A percentile compares a stretch with the other conserved stretches of the same genome.
Evolutionary conservation across 2,888 invertebrate species (phyloP).

Genomic region (Coenonympha glycerion): DNA sequence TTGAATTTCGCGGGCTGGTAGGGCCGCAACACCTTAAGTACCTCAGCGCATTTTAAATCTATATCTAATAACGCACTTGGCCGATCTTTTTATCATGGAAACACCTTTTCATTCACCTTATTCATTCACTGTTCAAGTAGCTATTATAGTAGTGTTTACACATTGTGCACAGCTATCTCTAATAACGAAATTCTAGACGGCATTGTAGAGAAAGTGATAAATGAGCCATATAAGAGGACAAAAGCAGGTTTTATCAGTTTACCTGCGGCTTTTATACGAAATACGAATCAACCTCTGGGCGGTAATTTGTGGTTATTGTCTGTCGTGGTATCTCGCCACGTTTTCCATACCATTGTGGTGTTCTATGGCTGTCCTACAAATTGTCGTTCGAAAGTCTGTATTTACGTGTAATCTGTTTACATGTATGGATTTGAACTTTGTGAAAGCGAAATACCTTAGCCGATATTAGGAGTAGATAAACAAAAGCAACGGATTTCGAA

Average conservation of each 20-base stretch:
- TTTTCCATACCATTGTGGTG: constrained; percentile 42
- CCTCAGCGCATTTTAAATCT: no score
- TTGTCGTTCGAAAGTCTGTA: constrained; percentile 27
- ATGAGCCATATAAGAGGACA: constrained; percentile 41
- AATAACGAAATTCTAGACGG: constrained; percentile 11
- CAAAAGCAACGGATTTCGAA: constrained; percentile 11
- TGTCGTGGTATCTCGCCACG: constrained; percentile 44
- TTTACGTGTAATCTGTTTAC: constrained; percentile 19
- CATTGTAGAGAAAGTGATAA: constrained; percentile 44
- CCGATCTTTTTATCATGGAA: no score
- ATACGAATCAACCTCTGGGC: constrained; percentile 34
- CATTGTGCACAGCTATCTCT: not conserved
- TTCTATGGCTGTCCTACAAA: constrained; percentile 32
- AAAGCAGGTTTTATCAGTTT: constrained; percentile 41
- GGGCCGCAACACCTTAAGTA: no score
- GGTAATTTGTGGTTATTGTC: constrained; percentile 57
- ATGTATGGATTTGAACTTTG: constrained; percentile 19
- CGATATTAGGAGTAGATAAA: constrained; percentile 15
- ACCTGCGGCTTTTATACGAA: constrained; percentile 20
- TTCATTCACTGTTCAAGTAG: not conserved
- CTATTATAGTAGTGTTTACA: no score
- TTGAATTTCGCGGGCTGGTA: no score
- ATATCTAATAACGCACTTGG: no score
- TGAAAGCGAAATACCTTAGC: constrained; percentile 18
- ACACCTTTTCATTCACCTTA: not conserved